Percentiles rank a stretch among this genome's conserved stretches.
phyloP scores from a whole-genome alignment of 2,113 vertebrate species.

The Cynoglossus semilaevis region DNA sequence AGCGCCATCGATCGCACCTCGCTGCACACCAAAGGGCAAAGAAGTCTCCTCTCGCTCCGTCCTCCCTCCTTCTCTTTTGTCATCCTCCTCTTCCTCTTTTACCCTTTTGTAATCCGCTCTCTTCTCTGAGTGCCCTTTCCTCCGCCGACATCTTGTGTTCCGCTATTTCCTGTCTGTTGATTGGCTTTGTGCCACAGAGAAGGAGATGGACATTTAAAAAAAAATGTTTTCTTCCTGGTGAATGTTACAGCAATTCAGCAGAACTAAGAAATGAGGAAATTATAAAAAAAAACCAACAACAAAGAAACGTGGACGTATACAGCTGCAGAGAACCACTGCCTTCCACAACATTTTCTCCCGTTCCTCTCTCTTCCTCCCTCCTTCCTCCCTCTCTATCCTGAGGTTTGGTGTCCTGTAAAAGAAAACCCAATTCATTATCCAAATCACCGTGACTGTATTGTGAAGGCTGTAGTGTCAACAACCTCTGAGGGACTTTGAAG shows the following conservation, averaged over 20 bases:
- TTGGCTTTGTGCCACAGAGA: slow-evolving; percentile 31
- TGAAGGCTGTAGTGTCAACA: slow-evolving; percentile 55
- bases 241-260: too few species aligned
- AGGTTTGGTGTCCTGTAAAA: slow-evolving; percentile 57
- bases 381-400: slow-evolving; percentile 10
- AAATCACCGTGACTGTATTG: slow-evolving; percentile 57
- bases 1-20: slow-evolving; percentile 62
- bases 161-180: slow-evolving; percentile 19
- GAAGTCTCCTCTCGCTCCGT: slow-evolving; percentile 43
- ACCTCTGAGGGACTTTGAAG: slow-evolving; percentile 31
- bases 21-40: slow-evolving; percentile 63
- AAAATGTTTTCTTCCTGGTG: too few species aligned
- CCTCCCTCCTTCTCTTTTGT: slow-evolving; percentile 48
- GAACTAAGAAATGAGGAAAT: too few species aligned
- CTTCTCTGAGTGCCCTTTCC: slow-evolving; percentile 32
- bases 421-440: slow-evolving; percentile 58
- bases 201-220: slow-evolving; percentile 26
- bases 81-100: slow-evolving; percentile 42
- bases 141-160: slow-evolving; percentile 5
- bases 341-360: slow-evolving; percentile 5
- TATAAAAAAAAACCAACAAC: too few species aligned
- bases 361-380: slow-evolving; percentile 6
- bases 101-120: slow-evolving; percentile 51
- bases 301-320: too few species aligned
- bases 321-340: not conserved